phyloP scores from a whole-genome alignment of 2,113 vertebrate species.

The Speoplatyrhinus poulsoni region DNA sequence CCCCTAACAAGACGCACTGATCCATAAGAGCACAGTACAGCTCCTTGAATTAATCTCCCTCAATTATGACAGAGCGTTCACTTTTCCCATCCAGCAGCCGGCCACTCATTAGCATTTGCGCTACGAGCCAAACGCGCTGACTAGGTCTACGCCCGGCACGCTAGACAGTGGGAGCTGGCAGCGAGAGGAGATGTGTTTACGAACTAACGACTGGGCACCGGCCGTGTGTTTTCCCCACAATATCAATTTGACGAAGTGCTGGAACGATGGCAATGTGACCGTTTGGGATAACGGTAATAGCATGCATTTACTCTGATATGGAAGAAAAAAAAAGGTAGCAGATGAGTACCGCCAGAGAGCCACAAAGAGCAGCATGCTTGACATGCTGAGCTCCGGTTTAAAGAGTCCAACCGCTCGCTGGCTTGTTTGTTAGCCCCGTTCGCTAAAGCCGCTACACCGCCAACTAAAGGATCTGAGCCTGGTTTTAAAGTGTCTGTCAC shows the following conservation, averaged over 20 bases:
- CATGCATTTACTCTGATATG: constrained; percentile 47
- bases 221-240: constrained; percentile 59
- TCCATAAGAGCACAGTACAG: constrained; percentile 59
- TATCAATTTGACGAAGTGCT: constrained; percentile 66
- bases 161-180: constrained; percentile 53
- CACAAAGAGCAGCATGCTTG: constrained; percentile 21
- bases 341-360: constrained; percentile 25
- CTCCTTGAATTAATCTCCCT: constrained; percentile 66
- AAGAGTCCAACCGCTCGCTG: constrained; percentile 38
- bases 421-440: constrained; percentile 38
- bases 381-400: constrained; percentile 49
- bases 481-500: constrained; percentile 56
- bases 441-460: constrained; percentile 49
- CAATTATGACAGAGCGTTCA: constrained; percentile 66
- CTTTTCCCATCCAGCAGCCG: constrained; percentile 55
- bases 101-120: constrained; percentile 62
- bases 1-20: constrained; percentile 61
- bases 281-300: constrained; percentile 46
- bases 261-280: constrained; percentile 46
- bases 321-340: constrained; percentile 24
- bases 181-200: constrained; percentile 42
- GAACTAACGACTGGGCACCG: constrained; percentile 51
- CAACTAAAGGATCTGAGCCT: constrained; percentile 40
- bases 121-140: constrained; percentile 38
- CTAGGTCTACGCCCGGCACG: constrained; percentile 35